These are phyloP conservation scores for Aphelinus atriplicis DNA, from an alignment of 1,140 invertebrate species.

Conservation along the genomic window DNA sequence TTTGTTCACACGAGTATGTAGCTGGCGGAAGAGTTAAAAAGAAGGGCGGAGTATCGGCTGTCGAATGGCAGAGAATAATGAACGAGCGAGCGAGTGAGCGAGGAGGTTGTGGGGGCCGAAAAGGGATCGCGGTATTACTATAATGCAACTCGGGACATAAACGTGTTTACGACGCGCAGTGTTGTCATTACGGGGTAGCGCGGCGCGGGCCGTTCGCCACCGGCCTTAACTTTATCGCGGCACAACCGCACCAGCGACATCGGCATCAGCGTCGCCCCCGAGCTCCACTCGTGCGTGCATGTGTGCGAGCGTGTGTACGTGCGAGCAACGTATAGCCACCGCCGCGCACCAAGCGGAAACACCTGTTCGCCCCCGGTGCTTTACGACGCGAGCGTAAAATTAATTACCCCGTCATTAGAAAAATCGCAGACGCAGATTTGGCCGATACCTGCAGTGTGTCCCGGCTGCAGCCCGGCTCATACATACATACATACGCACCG, in stretches of 20 bases:
- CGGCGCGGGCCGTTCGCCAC: conserved; percentile 60
- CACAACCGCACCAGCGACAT: conserved; percentile 50
- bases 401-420: conserved; percentile 57
- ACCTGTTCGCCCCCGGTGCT: conserved; percentile 52
- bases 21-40: too few species aligned
- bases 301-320: background rate
- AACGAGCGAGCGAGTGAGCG: conserved; percentile 13
- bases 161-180: conserved; percentile 66
- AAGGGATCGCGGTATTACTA: conserved; percentile 61
- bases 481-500: background rate
- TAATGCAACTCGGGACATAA: conserved; percentile 67
- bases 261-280: conserved; percentile 45
- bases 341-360: conserved; percentile 40
- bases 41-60: too few species aligned
- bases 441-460: too few species aligned
- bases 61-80: conserved; percentile 21
- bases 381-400: conserved; percentile 56
- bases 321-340: conserved; percentile 2
- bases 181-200: conserved; percentile 61
- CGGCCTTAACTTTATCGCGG: conserved; percentile 65
- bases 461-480: background rate
- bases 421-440: conserved; percentile 41
- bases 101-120: conserved; percentile 40
- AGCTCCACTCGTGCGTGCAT: background rate
- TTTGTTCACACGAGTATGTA: too few species aligned